Evolutionary conservation across 2,113 vertebrate genomes (phyloP).

Genomic region (Craseonycteris thonglongyai): DNA sequence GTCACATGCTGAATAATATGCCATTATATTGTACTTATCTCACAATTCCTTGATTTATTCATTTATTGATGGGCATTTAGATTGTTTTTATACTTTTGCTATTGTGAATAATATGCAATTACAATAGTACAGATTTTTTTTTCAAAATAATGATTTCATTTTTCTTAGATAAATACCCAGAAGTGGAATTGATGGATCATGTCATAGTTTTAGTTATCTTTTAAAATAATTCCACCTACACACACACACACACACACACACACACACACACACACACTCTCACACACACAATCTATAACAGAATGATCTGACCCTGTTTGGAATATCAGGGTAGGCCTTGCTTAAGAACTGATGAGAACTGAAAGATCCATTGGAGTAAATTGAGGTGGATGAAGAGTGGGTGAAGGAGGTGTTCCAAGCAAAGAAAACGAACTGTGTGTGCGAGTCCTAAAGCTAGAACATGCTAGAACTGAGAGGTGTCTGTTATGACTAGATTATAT

Average conservation of each 20-base stretch:
- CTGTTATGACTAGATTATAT: neutral
- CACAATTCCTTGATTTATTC: neutral
- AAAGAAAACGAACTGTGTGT: neutral
- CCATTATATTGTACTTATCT: neutral
- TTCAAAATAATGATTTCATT: neutral
- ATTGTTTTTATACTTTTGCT: neutral
- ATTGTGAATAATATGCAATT: neutral
- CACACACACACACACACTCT: no score
- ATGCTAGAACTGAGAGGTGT: neutral
- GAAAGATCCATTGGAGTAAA: neutral
- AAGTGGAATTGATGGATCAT: neutral
- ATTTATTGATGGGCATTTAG: neutral
- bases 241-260: no score
- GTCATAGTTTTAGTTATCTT: no score
- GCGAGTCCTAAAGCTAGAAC: neutral
- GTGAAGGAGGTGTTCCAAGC: neutral
- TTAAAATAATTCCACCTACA: no score
- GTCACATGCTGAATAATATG: neutral
- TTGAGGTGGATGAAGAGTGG: neutral
- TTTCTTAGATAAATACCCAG: neutral
- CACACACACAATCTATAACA: no score
- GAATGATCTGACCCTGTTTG: neutral
- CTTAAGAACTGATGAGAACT: constrained; percentile 23
- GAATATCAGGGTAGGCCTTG: neutral
- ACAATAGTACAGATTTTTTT: neutral